Evolutionary conservation across 2,888 invertebrate species (phyloP), one percentile per base, ranked within the genome.

Genomic region (Apamea anceps): DNA sequence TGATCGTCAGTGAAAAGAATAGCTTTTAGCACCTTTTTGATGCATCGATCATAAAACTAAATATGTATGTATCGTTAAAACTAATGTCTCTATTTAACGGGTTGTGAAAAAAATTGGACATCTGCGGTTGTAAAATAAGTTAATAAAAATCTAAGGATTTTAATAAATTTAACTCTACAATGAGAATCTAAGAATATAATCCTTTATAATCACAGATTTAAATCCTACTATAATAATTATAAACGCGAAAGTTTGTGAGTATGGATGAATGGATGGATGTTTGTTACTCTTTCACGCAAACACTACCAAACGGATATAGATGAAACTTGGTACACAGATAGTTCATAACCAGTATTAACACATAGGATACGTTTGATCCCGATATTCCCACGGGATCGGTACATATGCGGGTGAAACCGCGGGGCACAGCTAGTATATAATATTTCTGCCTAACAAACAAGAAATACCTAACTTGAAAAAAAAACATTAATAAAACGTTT

Each of bases 11-110:
- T 94, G 93, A 93, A 88, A 91, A 89, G 92, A 92, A 95, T 95
- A 95, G 96, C 95, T 93, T 96, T 96, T 95, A 96, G 94, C 94
- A 94, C 91, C 92, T 91, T 90, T 91, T 90, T 96, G 95, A 96
- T 93, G 91, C 88, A 96, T 95, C 91, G 95, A 92, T 93, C 93
- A 92, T 96, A 95, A 96, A 95, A 91, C 82, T 93, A 93, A 95
- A 93, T 92, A 63, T 12, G 25, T 37, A 87, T 82, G 85, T 86
- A 75, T 84, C 90, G 92, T 93, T 93, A 93, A 94, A 93, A 87
- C 84, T 89, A 91, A 93, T 91, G 89, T 91, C 93, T 94, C 89
- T 89, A 94, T 95, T 92, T 91, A 89, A 77, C 77, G 70, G 85
- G 81, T 86, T 78, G 83, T 78, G 70, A 78, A 57, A 86, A 88